phyloP scores from a whole-genome alignment of 2,888 invertebrate species.

The Drosophila neonasuta region DNA sequence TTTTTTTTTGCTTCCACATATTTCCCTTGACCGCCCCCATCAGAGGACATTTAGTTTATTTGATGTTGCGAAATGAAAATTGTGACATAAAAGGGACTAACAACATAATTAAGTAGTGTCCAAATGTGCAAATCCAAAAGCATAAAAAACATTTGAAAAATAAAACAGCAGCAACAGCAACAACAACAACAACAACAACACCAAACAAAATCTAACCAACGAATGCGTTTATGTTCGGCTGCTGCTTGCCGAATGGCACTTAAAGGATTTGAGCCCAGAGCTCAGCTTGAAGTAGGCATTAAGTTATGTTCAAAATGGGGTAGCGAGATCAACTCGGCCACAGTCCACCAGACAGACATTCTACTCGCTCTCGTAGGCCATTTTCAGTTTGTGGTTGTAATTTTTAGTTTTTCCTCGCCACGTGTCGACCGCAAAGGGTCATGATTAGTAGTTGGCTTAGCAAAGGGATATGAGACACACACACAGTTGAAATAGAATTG shows the following conservation, averaged over 20 bases:
- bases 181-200: slow-evolving; percentile 9
- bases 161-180: slow-evolving; percentile 14
- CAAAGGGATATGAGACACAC: slow-evolving; percentile 35
- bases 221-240: slow-evolving; percentile 49
- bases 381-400: slow-evolving; percentile 43
- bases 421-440: slow-evolving; percentile 74
- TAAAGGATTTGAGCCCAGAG: slow-evolving; percentile 65
- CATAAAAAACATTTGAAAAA: slow-evolving; percentile 64
- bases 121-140: slow-evolving; percentile 75
- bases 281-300: slow-evolving; percentile 54
- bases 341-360: background rate
- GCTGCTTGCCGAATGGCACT: slow-evolving; percentile 65
- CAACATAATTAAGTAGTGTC: slow-evolving; percentile 77
- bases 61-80: slow-evolving; percentile 77
- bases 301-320: slow-evolving; percentile 27
- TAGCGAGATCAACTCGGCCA: slow-evolving; percentile 3
- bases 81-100: slow-evolving; percentile 78
- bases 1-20: slow-evolving; percentile 4
- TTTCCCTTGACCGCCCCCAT: slow-evolving; percentile 12
- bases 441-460: slow-evolving; percentile 72
- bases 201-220: background rate
- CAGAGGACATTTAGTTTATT: slow-evolving; percentile 72
- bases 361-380: background rate
- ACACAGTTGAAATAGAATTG: slow-evolving; percentile 8
- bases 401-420: slow-evolving; percentile 63